These are phyloP conservation scores for Sylvia atricapilla DNA, from an alignment of 2,113 vertebrate genomes.

Conservation along the genomic window DNA sequence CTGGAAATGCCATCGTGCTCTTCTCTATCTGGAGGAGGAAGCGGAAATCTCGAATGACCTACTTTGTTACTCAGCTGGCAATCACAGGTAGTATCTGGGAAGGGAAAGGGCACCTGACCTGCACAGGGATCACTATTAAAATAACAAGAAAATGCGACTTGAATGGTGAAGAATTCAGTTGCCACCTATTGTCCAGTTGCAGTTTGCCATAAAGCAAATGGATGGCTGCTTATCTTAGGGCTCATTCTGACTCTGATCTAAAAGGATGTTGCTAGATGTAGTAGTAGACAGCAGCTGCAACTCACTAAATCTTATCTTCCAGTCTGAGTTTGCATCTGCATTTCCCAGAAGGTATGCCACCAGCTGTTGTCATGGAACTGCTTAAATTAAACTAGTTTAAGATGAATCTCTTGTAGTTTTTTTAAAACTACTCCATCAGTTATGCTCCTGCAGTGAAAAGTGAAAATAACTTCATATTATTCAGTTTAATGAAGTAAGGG, in stretches of 20 bases:
- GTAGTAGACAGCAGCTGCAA: neutral
- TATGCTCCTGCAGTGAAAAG: neutral
- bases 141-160: neutral
- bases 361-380: neutral
- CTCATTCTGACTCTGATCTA: neutral
- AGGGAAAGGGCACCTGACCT: neutral
- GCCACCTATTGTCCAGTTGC: neutral
- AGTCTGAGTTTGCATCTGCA: neutral
- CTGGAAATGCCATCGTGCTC: constrained; percentile 72
- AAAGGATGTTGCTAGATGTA: neutral
- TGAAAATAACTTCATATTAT: neutral
- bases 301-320: neutral
- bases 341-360: neutral
- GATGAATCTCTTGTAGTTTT: neutral
- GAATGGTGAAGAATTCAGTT: neutral
- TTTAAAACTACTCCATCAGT: neutral
- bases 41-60: constrained; percentile 77
- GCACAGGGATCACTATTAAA: neutral
- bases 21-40: constrained; percentile 75
- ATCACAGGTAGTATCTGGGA: constrained; percentile 68
- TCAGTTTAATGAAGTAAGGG: neutral
- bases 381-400: constrained; percentile 8
- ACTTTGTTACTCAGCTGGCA: constrained; percentile 77
- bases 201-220: neutral
- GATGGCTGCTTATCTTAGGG: neutral